A percentile compares a stretch with the other conserved stretches of the same genome.
These are phyloP conservation scores for Mylabris sibirica DNA, from an alignment of 2,888 invertebrate species.

Conservation along the genomic window DNA sequence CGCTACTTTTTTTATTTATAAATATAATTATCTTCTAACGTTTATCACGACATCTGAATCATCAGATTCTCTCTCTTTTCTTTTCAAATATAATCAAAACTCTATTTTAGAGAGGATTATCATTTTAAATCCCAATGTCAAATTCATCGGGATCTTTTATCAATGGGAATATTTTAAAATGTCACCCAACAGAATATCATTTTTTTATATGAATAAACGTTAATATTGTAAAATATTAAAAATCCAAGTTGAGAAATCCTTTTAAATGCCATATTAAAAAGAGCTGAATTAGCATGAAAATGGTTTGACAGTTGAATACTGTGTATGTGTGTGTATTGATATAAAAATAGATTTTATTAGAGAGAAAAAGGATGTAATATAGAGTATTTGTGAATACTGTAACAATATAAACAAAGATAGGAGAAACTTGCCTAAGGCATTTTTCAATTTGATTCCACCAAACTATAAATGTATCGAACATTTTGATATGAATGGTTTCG, in stretches of 20 bases:
- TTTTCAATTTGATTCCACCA: neutral
- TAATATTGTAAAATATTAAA: conserved; percentile 60
- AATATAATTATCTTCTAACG: neutral
- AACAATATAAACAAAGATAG: conserved; percentile 22
- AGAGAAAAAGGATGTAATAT: neutral
- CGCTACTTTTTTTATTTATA: neutral
- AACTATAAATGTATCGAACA: conserved; percentile 7
- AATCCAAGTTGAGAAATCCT: conserved; percentile 53
- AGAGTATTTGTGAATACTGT: neutral
- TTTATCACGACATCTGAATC: neutral
- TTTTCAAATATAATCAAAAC: neutral
- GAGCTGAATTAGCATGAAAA: conserved; percentile 60
- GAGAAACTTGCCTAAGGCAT: conserved; percentile 49
- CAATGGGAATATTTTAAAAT: conserved; percentile 52
- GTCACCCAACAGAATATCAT: conserved; percentile 38
- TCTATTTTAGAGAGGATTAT: neutral
- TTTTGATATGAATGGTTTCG: conserved; percentile 5
- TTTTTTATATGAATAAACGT: conserved; percentile 40
- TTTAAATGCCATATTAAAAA: conserved; percentile 60
- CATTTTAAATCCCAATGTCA: conserved; percentile 48
- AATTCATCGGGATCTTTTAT: conserved; percentile 50
- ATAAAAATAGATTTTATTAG: conserved; percentile 49
- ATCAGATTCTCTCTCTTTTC: neutral
- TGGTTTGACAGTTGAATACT: conserved; percentile 61
- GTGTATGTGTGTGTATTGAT: conserved; percentile 39